These are phyloP conservation scores for Cephalopachus bancanus DNA, from an alignment of 2,797 vertebrate genomes.

Conservation along the genomic window DNA sequence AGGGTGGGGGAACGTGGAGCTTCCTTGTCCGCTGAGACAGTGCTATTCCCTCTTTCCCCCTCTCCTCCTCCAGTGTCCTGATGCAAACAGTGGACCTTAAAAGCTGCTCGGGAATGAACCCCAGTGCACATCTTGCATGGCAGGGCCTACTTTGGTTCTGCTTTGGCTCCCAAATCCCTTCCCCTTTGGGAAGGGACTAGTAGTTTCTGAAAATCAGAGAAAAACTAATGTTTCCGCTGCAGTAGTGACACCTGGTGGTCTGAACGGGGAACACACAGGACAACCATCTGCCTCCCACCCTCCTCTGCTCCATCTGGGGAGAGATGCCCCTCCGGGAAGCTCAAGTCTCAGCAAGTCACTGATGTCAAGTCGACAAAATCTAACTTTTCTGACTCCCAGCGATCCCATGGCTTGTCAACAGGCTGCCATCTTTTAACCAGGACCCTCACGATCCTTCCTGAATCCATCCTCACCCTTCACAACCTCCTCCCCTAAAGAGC, in stretches of 20 bases:
- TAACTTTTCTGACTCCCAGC: background rate
- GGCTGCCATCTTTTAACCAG: background rate
- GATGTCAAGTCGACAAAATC: accelerated
- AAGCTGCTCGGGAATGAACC: background rate
- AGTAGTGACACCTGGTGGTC: constrained; percentile 82
- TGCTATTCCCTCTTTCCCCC: background rate
- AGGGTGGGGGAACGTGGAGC: accelerated
- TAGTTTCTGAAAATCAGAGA: background rate
- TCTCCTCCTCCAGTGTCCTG: background rate
- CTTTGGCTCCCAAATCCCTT: background rate
- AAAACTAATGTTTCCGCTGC: background rate
- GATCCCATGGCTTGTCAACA: background rate
- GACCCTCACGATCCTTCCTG: background rate
- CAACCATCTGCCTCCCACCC: background rate
- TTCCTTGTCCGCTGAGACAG: too few species aligned
- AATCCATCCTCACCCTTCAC: background rate
- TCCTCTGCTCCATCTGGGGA: background rate
- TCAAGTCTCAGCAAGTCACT: background rate
- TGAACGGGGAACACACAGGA: background rate
- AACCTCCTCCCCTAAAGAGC: background rate
- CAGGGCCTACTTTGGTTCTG: background rate
- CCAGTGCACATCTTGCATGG: background rate
- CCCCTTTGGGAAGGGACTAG: background rate
- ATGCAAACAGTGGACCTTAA: background rate
- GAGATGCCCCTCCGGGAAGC: background rate